Evolutionary conservation across 2,113 vertebrate species (phyloP).

Genomic region (Noturus placidus): DNA sequence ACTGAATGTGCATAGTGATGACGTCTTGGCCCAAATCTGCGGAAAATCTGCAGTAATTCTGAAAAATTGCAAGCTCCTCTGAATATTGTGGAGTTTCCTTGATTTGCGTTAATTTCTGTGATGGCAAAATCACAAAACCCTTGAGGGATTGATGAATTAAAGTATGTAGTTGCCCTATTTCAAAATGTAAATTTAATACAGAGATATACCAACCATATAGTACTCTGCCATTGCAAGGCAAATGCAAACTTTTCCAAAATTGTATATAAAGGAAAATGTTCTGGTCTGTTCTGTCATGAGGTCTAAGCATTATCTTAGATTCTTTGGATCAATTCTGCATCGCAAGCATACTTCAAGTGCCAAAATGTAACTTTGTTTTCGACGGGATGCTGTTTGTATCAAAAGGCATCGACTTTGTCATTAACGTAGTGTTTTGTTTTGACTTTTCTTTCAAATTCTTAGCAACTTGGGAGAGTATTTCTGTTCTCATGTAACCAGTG

Average conservation of each 20-base stretch:
- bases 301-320: background rate
- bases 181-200: background rate
- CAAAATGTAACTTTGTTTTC: constrained; percentile 20
- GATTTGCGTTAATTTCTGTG: no score
- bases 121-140: no score
- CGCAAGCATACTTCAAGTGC: constrained; percentile 33
- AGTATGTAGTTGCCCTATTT: background rate
- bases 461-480: background rate
- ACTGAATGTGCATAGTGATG: no score
- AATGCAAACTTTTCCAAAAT: background rate
- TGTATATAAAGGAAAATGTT: background rate
- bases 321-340: background rate
- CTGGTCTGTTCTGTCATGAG: background rate
- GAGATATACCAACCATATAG: no score
- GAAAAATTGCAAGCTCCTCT: no score
- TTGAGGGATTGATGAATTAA: background rate
- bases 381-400: background rate
- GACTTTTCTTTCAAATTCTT: background rate
- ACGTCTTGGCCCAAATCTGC: no score
- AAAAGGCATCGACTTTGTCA: constrained; percentile 7
- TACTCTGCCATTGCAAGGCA: background rate
- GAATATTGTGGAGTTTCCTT: no score
- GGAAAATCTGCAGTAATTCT: no score
- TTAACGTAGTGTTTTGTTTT: background rate
- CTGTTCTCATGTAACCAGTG: background rate